Base-by-base conservation (phyloP, 1,140 invertebrate species). In the Lasaia peninsularis region DNA sequence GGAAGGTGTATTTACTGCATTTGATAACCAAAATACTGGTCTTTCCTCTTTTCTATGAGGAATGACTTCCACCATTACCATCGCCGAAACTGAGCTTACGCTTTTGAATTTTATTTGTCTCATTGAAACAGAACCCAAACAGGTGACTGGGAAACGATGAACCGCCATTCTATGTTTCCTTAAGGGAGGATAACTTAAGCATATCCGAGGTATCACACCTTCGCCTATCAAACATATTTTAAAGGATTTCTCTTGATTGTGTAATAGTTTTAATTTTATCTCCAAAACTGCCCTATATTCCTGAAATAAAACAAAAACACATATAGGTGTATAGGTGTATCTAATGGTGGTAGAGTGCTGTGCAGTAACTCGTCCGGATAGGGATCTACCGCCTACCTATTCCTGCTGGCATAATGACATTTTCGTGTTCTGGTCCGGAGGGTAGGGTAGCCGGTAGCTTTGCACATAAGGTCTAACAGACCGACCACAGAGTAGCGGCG, bases 221-320 rank as follows among this genome's bases (percentile, higher is more conserved):
- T 83, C 77, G 6, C 85, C 85, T 5, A 84, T 80, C 0, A 88
- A 56, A 53, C 82, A 86, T 52, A 88, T 73, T 64, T 77, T 80
- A 57, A 78, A 88, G n/a, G 76, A 78, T 60, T 88, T 69, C 50
- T 79, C 74, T 62, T 86, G 73, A 52, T 78, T 84, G 34, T 85
- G 74, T 2, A 82, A 58, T 37, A 78, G 61, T 57, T 85, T 88
- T 14, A 88, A 58, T 60, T 71, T 79, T 21, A 88, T 80, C 71
- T 86, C 85, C 34, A 88, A 62, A 14, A 88, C 75, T 21, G 83
- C 81, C 58, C 81, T 61, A 48, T 86, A 88, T 63, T 85, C 80
- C 85, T 88, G 59, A 49, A 79, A 77, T n/a, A 57, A 14, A 21
- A 64, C 28, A 9, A 52, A 24, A 50, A 20, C 16, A 56, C n/a